These are phyloP conservation scores for Taphrorychus bicolor DNA, from an alignment of 2,888 invertebrate genomes.

Conservation along the genomic window DNA sequence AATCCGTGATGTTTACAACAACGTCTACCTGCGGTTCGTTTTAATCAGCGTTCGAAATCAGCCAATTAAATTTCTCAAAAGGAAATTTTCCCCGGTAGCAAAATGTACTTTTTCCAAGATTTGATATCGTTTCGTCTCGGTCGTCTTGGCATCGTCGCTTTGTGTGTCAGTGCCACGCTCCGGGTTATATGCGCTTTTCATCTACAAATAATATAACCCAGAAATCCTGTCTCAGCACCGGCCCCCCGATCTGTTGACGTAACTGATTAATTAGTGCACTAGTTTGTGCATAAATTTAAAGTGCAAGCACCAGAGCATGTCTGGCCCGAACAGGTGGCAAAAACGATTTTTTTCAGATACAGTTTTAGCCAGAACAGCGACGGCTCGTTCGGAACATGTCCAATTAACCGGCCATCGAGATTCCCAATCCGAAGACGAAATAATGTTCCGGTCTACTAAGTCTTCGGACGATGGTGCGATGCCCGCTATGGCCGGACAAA, in stretches of 20 bases:
- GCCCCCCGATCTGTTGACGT: not conserved
- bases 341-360: not conserved
- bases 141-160: constrained; percentile 1
- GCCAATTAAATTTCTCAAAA: constrained; percentile 30
- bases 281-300: not conserved
- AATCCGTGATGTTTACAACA: not conserved
- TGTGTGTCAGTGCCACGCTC: not conserved
- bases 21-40: not conserved
- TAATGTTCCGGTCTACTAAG: not conserved
- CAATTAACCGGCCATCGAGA: not conserved
- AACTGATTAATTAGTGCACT: constrained; percentile 1
- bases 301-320: not conserved
- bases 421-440: not conserved
- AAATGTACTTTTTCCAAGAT: not conserved
- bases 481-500: constrained; percentile 2
- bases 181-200: not conserved
- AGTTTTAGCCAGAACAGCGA: not conserved
- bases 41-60: constrained; percentile 17
- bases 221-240: no score
- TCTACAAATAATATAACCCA: not conserved
- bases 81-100: constrained; percentile 31
- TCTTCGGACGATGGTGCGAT: not conserved
- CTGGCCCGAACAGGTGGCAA: not conserved
- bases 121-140: no score
- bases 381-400: not conserved